These are phyloP conservation scores for Bombus terrestris DNA, from an alignment of 1,140 invertebrate species.

Conservation along the genomic window DNA sequence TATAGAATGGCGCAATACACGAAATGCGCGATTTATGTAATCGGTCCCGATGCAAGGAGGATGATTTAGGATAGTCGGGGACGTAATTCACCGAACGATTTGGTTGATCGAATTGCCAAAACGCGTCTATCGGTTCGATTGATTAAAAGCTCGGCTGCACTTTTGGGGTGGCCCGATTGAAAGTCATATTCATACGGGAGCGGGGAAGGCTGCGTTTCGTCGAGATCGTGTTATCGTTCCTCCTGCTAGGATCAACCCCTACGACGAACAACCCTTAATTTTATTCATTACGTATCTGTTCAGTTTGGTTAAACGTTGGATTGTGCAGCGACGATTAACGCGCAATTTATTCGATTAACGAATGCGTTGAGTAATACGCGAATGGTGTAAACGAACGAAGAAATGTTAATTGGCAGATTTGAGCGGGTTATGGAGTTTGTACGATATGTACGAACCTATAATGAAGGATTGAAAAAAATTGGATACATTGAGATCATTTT, in stretches of 20 bases:
- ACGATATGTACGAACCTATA: not conserved
- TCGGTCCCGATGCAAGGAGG: constrained; percentile 1
- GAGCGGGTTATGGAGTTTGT: too few species aligned
- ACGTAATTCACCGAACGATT: constrained; percentile 74
- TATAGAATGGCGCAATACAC: constrained; percentile 26
- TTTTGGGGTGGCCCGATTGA: constrained; percentile 65
- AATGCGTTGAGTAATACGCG: not conserved
- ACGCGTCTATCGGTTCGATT: constrained; percentile 71
- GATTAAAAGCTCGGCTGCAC: constrained; percentile 71
- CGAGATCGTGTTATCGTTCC: constrained; percentile 45
- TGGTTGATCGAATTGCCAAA: constrained; percentile 74
- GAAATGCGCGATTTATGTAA: constrained; percentile 52
- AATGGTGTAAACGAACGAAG: not conserved
- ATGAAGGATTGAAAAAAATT: not conserved
- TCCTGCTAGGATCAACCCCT: constrained; percentile 27
- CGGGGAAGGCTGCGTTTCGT: constrained; percentile 45
- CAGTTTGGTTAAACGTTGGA: not conserved
- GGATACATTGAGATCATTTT: not conserved
- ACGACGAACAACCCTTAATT: constrained; percentile 35
- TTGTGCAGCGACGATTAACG: not conserved
- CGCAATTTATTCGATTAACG: not conserved
- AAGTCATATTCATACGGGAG: constrained; percentile 59
- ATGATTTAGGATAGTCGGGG: constrained; percentile 59
- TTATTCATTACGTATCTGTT: constrained; percentile 42
- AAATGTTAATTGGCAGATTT: not conserved